Conservation (phyloP, 1,140 invertebrate species). For the Ips nitidus region DNA sequence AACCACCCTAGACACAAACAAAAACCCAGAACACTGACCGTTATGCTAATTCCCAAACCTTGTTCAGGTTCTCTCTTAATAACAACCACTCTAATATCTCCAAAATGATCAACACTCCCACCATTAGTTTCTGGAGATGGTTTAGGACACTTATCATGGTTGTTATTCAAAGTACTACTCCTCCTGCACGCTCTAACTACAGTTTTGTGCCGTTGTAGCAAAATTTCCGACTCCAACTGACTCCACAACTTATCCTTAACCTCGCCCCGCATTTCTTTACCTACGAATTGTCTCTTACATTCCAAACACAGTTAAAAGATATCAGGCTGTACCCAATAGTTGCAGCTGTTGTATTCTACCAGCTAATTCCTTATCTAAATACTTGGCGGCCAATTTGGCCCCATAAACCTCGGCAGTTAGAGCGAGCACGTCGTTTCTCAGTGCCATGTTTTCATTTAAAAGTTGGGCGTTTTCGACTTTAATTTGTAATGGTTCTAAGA, state of each 20-base stretch:
- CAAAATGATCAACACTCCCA: constrained; percentile 46
- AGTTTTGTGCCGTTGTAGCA: constrained; percentile 82
- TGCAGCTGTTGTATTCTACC: constrained; percentile 87
- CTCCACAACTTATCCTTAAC: constrained; percentile 79
- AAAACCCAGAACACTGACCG: constrained; percentile 56
- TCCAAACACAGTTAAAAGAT: neutral
- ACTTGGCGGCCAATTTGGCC: constrained; percentile 79
- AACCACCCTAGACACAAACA: neutral
- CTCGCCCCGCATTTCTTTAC: constrained; percentile 72
- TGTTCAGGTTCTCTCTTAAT: constrained; percentile 69
- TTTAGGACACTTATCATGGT: constrained; percentile 38
- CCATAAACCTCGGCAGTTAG: constrained; percentile 82
- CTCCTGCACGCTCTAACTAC: constrained; percentile 63
- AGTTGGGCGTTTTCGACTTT: constrained; percentile 68
- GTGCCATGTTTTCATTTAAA: constrained; percentile 68
- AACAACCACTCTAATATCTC: constrained; percentile 59
- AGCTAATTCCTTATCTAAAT: constrained; percentile 83
- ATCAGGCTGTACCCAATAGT: constrained; percentile 59
- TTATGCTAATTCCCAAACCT: constrained; percentile 80
- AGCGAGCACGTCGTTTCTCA: constrained; percentile 69
- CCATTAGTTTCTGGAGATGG: constrained; percentile 41
- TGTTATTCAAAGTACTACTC: constrained; percentile 50
- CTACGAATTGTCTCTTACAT: constrained; percentile 45
- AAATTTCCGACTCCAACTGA: constrained; percentile 83
- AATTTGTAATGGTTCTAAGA: constrained; percentile 55